These are phyloP conservation scores for Diadegma fenestrale DNA, from an alignment of 2,888 invertebrate genomes.

Conservation along the genomic window DNA sequence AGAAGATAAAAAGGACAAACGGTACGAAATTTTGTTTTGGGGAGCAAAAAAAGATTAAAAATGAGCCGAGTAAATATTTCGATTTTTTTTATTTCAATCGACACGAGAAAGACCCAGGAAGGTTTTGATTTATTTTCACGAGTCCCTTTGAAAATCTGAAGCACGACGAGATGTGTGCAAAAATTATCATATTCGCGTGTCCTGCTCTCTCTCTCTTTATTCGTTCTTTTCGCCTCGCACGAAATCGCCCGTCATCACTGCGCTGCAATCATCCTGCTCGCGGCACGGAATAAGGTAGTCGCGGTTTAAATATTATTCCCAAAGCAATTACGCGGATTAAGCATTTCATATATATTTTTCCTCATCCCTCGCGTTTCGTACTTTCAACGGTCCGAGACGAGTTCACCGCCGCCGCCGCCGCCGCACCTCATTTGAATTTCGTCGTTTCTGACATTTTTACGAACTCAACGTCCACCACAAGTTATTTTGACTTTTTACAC, in stretches of 20 bases:
- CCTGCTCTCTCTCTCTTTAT: no score
- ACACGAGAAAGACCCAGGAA: no score
- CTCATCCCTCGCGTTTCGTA: neutral
- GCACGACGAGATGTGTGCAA: constrained; percentile 22
- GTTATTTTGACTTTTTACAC: no score
- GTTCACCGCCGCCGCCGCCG: neutral
- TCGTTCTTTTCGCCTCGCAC: neutral
- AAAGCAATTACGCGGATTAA: constrained; percentile 32
- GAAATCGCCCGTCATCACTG: constrained; percentile 30
- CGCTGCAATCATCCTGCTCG: constrained; percentile 34
- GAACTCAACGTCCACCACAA: no score
- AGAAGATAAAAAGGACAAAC: no score
- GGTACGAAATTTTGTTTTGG: no score
- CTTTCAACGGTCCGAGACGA: constrained; percentile 9
- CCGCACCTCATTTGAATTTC: neutral
- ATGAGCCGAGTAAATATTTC: neutral
- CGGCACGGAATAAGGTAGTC: neutral
- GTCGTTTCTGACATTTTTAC: constrained; percentile 5
- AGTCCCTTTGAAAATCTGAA: constrained; percentile 8
- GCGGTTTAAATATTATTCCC: constrained; percentile 40
- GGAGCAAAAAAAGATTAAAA: neutral
- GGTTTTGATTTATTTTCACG: no score
- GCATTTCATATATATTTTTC: constrained; percentile 31
- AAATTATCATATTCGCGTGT: constrained; percentile 54
- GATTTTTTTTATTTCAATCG: no score